Base-by-base conservation (phyloP, 2,888 invertebrate species). In the Pristionchus fissidentatus region DNA sequence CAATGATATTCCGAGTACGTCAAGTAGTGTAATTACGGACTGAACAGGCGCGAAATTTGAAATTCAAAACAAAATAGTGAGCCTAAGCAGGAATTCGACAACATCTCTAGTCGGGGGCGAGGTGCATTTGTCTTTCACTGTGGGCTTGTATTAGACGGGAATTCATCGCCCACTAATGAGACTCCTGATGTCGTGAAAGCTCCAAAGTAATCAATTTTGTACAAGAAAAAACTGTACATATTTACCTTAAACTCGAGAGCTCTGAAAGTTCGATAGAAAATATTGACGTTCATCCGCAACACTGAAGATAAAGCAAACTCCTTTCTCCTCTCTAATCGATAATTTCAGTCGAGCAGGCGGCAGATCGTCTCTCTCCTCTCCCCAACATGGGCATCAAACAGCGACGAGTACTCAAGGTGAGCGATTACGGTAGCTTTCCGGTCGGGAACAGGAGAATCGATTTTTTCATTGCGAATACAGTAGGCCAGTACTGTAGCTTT, bases 1-100 rank as follows among this genome's bases (percentile, higher is more conserved):
- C 35, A 98, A 97, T 93, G 99, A 99, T 94, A 96, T 97, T 90
- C 96, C 97, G 89, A 94, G 97, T 97, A 94, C 95, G 95, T 90
- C 66, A 57, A 55, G n/a, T 62, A 15, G n/a, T 29, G 35, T 26
- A 7, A 41, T 41, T 29, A 79, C n/a, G n/a, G n/a, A n/a, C n/a
- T n/a, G n/a, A 13, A n/a, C 22, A 26, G n/a, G 8, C 10, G 10
- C n/a, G 22, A 60, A 15, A 60, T 60, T 60, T 60, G n/a, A 60
- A 60, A 60, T 60, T 15, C 7, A 60, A 10, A 8, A n/a, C 7
- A 60, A 60, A 60, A 26, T 13, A 8, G n/a, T n/a, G n/a, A n/a
- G n/a, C n/a, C n/a, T n/a, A n/a, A n/a, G n/a, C n/a, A n/a, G n/a
- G n/a, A n/a, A n/a, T n/a, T n/a, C n/a, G n/a, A n/a, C n/a, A n/a